A percentile compares a stretch with the other conserved stretches of the same genome.
phyloP scores from a whole-genome alignment of 2,797 vertebrate species.

The Eremophila alpestris region DNA sequence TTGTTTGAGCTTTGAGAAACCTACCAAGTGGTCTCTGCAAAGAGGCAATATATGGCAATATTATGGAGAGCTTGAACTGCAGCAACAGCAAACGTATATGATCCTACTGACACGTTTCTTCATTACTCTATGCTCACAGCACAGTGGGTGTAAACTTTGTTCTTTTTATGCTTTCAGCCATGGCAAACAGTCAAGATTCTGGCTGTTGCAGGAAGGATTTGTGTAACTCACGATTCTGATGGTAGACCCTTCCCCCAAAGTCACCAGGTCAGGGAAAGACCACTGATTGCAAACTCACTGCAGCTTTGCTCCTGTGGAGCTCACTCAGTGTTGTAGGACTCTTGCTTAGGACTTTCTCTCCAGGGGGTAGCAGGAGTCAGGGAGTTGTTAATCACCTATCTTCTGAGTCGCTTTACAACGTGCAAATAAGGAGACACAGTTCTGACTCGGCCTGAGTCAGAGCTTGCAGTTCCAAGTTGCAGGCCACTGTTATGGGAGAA shows the following conservation, averaged over 20 bases:
- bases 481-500: rapidly evolving
- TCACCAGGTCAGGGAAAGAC: background rate
- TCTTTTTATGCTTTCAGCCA: background rate
- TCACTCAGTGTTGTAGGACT: rapidly evolving
- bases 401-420: background rate
- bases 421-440: background rate
- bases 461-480: background rate
- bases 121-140: background rate
- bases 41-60: background rate
- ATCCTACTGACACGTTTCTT: background rate
- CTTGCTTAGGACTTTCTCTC: background rate
- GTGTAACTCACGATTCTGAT: rapidly evolving
- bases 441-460: background rate
- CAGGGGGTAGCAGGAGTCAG: background rate
- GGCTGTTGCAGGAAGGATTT: background rate
- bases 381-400: background rate
- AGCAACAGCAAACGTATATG: background rate
- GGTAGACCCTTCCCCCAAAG: background rate
- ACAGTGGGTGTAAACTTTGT: background rate
- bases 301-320: background rate
- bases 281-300: rapidly evolving
- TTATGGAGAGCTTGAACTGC: background rate
- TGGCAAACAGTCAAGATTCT: background rate
- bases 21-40: background rate
- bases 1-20: background rate